Conservation (phyloP, 2,113 vertebrate genomes). For the Pomatostomus ruficeps region DNA sequence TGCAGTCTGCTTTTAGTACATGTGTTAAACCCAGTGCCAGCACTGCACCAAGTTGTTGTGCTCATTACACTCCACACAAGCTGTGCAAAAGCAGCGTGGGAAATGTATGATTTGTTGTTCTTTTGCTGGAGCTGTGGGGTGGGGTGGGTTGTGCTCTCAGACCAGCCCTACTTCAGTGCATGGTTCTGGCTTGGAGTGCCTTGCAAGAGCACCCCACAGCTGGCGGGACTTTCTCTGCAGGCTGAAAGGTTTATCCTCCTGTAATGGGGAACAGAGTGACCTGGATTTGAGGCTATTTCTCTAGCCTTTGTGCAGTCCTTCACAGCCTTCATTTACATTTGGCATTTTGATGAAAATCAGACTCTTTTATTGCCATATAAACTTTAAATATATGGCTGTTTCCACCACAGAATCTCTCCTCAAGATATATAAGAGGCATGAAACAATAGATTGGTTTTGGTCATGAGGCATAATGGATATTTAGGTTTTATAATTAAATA, state of each 20-base stretch:
- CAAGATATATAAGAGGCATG: neutral
- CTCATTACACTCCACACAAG: rapidly evolving
- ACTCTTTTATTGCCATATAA: neutral
- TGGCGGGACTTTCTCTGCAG: neutral
- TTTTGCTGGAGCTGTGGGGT: neutral
- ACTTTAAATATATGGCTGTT: neutral
- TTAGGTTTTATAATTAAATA: slow-evolving; percentile 12
- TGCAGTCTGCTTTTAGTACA: neutral
- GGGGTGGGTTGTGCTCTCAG: neutral
- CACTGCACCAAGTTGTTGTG: too few relatives aligned
- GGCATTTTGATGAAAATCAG: slow-evolving; percentile 10
- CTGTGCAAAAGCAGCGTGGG: neutral
- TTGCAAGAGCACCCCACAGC: neutral
- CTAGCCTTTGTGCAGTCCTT: neutral
- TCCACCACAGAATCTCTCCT: neutral
- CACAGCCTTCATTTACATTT: neutral
- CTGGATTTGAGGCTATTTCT: neutral
- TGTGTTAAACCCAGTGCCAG: neutral
- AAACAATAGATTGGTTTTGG: neutral
- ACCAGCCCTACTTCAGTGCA: neutral
- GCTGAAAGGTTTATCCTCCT: neutral
- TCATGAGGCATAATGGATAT: neutral
- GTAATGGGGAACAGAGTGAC: neutral
- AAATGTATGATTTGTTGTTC: neutral
- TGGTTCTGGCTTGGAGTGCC: neutral